phyloP scores from a whole-genome alignment of 35 echinoderm and acorn worm genomes.

The Anneissia japonica region DNA sequence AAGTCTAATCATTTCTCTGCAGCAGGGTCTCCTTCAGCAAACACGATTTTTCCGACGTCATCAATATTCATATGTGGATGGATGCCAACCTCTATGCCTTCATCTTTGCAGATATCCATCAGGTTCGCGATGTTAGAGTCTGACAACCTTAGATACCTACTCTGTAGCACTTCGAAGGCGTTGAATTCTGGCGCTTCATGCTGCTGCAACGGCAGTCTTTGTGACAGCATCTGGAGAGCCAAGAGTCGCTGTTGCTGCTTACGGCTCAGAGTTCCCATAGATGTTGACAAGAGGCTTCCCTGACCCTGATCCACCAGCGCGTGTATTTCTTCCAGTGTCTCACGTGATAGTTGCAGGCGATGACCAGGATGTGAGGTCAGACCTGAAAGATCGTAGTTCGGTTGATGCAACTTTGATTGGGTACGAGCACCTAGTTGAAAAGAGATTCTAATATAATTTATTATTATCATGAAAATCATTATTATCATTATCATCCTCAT shows the following conservation, averaged over 20 bases:
- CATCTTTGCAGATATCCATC: constrained; percentile 44
- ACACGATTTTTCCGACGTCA: constrained; percentile 36
- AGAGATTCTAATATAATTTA: too few species aligned
- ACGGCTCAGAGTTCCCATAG: not conserved
- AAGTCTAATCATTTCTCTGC: not conserved
- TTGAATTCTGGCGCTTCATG: constrained; percentile 17
- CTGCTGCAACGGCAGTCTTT: constrained; percentile 1
- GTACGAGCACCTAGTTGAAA: not conserved
- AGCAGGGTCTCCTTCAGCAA: not conserved
- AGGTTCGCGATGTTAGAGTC: constrained; percentile 49
- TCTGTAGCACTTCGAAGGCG: constrained; percentile 42
- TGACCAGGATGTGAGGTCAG: not conserved
- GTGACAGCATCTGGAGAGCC: not conserved
- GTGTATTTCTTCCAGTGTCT: not conserved
- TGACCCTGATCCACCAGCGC: not conserved
- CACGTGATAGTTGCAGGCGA: not conserved
- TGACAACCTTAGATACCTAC: constrained; percentile 54
- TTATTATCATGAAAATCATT: too few species aligned
- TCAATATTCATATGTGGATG: constrained; percentile 60
- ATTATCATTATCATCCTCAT: too few species aligned
- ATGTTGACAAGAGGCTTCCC: not conserved
- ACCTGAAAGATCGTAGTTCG: not conserved
- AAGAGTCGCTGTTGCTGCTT: not conserved
- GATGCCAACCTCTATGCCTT: constrained; percentile 36
- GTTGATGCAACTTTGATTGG: not conserved